phyloP scores from a whole-genome alignment of 2,113 vertebrate species.

The Spilogale gracilis region DNA sequence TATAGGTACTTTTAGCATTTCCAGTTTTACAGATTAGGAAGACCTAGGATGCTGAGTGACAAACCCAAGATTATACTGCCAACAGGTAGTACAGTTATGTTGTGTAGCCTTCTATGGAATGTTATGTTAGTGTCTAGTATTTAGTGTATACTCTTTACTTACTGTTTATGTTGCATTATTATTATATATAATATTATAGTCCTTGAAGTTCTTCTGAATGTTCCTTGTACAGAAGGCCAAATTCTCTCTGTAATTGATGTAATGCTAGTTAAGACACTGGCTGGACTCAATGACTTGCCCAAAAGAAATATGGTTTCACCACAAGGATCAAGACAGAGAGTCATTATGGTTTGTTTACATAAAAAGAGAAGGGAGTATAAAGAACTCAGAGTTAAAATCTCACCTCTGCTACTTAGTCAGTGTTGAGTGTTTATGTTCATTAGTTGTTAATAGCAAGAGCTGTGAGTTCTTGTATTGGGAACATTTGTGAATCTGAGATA shows the following conservation, averaged over 20 bases:
- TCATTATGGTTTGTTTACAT: background rate
- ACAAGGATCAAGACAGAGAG: background rate
- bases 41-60: background rate
- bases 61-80: background rate
- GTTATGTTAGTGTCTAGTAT: background rate
- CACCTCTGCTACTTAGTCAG: conserved; percentile 30
- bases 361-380: background rate
- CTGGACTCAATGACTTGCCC: background rate
- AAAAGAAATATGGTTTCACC: background rate
- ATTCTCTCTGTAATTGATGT: background rate
- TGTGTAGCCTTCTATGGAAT: background rate
- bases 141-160: conserved; percentile 7
- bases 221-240: conserved; percentile 2
- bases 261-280: background rate
- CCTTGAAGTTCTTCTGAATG: conserved; percentile 47
- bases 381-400: conserved; percentile 21
- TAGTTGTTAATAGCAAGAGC: conserved; percentile 56
- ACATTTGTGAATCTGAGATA: conserved; percentile 53
- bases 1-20: background rate
- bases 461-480: conserved; percentile 8
- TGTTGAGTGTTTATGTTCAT: conserved; percentile 55
- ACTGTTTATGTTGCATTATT: conserved; percentile 10
- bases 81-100: background rate
- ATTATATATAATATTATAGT: background rate
- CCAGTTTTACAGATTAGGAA: background rate